A percentile compares a stretch with the other conserved stretches of the same genome.
Conservation (phyloP, 2,113 vertebrate species). For the Climacteris rufus region DNA sequence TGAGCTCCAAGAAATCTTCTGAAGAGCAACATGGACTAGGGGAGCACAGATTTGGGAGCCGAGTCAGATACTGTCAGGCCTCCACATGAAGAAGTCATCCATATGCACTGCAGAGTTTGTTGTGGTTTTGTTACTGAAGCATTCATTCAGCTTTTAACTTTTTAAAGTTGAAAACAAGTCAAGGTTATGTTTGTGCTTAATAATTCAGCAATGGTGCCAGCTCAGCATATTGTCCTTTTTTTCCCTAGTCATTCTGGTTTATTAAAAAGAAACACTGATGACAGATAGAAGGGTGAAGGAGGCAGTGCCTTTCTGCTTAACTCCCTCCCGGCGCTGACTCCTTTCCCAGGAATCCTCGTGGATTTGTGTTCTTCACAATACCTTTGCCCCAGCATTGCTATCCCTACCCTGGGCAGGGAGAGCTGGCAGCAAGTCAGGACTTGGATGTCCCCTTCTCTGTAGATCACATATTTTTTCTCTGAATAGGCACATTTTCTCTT, state of each 20-base stretch:
- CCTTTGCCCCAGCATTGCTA: background rate
- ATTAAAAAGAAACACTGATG: constrained; percentile 34
- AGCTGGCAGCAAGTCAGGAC: background rate
- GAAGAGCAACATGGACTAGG: background rate
- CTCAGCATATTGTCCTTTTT: constrained; percentile 51
- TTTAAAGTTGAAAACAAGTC: constrained; percentile 43
- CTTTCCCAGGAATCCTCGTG: background rate
- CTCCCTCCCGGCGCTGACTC: fast-evolving
- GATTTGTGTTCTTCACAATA: background rate
- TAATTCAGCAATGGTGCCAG: constrained; percentile 40
- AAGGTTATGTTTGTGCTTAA: constrained; percentile 61
- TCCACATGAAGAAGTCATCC: background rate
- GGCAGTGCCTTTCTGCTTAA: constrained; percentile 20
- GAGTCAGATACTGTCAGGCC: background rate
- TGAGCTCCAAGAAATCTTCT: background rate
- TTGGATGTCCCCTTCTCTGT: background rate
- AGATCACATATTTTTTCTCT: background rate
- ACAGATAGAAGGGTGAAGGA: constrained; percentile 8
- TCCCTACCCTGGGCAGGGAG: background rate
- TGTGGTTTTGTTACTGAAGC: constrained; percentile 14
- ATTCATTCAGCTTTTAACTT: constrained; percentile 20
- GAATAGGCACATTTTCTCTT: background rate
- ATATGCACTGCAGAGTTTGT: background rate
- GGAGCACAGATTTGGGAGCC: background rate
- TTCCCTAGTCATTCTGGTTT: constrained; percentile 31